Base-by-base conservation (phyloP, 2,797 vertebrate species). In the Acanthopagrus latus region DNA sequence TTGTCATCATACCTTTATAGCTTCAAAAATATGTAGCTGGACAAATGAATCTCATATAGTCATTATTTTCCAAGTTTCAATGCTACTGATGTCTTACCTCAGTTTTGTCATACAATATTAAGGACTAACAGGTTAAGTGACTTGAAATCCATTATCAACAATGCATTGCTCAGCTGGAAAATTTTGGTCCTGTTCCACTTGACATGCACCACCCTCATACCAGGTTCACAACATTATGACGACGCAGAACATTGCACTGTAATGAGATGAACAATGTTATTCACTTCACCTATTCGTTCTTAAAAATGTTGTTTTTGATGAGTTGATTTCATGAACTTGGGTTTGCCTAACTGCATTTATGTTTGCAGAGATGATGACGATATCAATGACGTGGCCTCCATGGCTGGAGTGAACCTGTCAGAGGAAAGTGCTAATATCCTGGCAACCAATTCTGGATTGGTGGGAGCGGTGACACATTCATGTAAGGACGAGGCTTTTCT, bases 381-480 rank as follows among this genome's bases (percentile, higher is more conserved):
- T 91, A 97, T 99, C 87, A 99, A 99, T 0, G 98, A 99, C 1
- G 98, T 99, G 78, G 97, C 98, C 1, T 99, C 98, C 2, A 99
- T 99, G 98, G 98, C 98, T 0, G 98, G 98, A 59, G 98, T 99
- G 29, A 99, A 98, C 93, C 93, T 99, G 7, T 97, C 97, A 0
- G 98, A 99, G 88, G 98, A 99, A 91, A 99, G 96, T 1, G 97
- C 97, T 2, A 96, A 98, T 25, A 99, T 99, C 92, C 88, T 99
- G 76, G 97, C 98, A 70, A 99, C 97, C 44, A 99, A 97, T 91
- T 99, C 98, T 0, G 97, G 97, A 67, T 76, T 99, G 18, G 97
- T 99, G 65, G 98, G 98, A 68, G 96, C 96, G 0, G 95, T 99
- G 89, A 99, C 97, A 2, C 95, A 96, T 80, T 99, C 98, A 71